A percentile compares a stretch with the other conserved stretches of the same genome.
phyloP scores from a whole-genome alignment of 2,888 invertebrate species.

The Amphimallon solstitiale region DNA sequence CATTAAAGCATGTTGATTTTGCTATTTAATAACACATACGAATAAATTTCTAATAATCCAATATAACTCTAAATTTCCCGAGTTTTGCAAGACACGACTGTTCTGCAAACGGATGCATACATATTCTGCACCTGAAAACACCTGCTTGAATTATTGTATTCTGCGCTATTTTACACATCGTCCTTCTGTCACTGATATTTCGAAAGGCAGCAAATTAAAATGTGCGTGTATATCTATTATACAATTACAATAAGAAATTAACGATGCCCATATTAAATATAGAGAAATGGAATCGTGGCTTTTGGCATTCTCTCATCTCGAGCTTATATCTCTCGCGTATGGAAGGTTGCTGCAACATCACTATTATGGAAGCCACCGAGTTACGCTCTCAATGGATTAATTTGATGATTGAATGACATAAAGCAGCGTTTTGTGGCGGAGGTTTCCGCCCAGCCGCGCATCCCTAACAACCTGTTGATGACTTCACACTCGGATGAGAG shows the following conservation, averaged over 20 bases:
- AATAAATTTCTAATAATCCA: no score
- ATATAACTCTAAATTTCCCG: no score
- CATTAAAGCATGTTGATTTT: no score
- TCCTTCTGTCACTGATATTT: background rate
- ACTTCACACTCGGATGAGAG: slow-evolving; percentile 42
- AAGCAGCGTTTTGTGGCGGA: slow-evolving; percentile 57
- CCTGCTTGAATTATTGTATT: slow-evolving; percentile 10
- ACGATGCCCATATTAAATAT: background rate
- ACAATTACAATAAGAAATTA: slow-evolving; percentile 15
- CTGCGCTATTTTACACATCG: background rate
- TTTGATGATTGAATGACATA: slow-evolving; percentile 60
- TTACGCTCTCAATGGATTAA: slow-evolving; percentile 57
- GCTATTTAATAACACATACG: no score
- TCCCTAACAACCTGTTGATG: slow-evolving; percentile 58
- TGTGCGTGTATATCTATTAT: slow-evolving; percentile 21
- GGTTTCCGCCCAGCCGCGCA: slow-evolving; percentile 52
- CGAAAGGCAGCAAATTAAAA: slow-evolving; percentile 21
- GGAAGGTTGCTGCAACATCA: slow-evolving; percentile 2
- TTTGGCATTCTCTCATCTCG: background rate
- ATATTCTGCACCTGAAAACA: slow-evolving; percentile 8
- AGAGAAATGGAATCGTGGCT: background rate
- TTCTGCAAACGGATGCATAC: background rate
- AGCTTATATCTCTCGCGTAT: background rate
- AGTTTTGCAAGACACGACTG: background rate
- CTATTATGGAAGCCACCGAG: slow-evolving; percentile 35